phyloP scores from a whole-genome alignment of 1,140 invertebrate genomes.

The Camponotus pennsylvanicus region DNA sequence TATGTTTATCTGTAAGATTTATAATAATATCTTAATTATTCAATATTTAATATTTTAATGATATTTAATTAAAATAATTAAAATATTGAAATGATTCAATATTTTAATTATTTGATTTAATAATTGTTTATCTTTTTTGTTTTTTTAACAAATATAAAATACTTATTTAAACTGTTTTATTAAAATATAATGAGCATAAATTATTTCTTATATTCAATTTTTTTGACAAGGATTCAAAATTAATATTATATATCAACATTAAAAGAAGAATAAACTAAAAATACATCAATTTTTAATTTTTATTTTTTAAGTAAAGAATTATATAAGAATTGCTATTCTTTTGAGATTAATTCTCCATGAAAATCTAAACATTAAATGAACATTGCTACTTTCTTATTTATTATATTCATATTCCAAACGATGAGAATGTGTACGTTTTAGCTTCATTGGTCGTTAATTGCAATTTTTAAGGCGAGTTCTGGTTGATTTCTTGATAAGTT shows the following conservation, averaged over 20 bases:
- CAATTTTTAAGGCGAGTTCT: background rate
- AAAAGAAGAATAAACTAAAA: background rate
- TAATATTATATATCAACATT: background rate
- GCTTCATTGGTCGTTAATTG: background rate
- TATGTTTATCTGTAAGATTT: background rate
- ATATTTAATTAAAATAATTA: too few relatives aligned
- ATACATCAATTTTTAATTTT: background rate
- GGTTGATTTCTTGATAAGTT: background rate
- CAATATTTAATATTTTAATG: background rate
- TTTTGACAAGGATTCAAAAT: too few relatives aligned
- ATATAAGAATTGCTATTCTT: too few relatives aligned
- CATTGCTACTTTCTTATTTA: background rate
- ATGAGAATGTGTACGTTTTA: background rate
- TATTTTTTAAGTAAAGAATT: background rate
- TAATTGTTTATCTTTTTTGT: background rate
- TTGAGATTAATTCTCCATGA: background rate
- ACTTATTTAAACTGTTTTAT: background rate
- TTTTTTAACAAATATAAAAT: slow-evolving; percentile 7
- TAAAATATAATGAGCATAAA: background rate
- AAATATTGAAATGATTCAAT: background rate
- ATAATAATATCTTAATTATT: background rate
- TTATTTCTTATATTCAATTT: background rate
- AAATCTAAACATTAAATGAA: background rate
- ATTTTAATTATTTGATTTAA: background rate
- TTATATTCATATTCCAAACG: background rate